Percentiles rank a stretch among this genome's conserved stretches.
Conservation (phyloP, 2,113 vertebrate genomes). For the Chitala chitala region DNA sequence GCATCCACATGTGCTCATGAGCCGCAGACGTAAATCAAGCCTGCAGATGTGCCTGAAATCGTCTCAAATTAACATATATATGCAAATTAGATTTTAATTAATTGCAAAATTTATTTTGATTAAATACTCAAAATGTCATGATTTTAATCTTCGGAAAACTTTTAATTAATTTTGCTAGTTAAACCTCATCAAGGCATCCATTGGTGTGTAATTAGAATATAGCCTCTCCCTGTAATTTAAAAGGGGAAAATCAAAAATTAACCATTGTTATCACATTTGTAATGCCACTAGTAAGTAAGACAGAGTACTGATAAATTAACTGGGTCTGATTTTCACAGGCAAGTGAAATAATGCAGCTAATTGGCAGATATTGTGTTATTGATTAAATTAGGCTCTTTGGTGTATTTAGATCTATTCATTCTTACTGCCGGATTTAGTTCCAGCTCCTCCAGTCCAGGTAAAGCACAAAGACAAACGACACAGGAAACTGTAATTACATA, state of each 20-base stretch:
- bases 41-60: conserved; percentile 50
- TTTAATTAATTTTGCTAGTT: conserved; percentile 74
- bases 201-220: conserved; percentile 66
- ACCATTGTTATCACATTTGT: conserved; percentile 68
- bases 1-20: not conserved
- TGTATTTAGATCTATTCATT: conserved; percentile 52
- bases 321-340: conserved; percentile 55
- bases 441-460: conserved; percentile 43
- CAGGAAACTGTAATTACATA: conserved; percentile 34
- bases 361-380: conserved; percentile 72
- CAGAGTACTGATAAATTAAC: conserved; percentile 58
- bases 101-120: conserved; percentile 67
- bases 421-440: conserved; percentile 48
- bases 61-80: conserved; percentile 64
- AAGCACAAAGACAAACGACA: conserved; percentile 27
- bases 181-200: conserved; percentile 72
- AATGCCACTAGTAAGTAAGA: conserved; percentile 58
- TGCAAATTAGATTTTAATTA: conserved; percentile 65
- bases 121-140: conserved; percentile 70
- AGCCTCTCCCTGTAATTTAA: conserved; percentile 54
- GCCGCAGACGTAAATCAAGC: conserved; percentile 4
- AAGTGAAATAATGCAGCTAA: conserved; percentile 65
- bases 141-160: conserved; percentile 71
- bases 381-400: conserved; percentile 62
- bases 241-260: conserved; percentile 61